phyloP scores from a whole-genome alignment of 2,888 invertebrate genomes.

The Chrysolina haemoptera region DNA sequence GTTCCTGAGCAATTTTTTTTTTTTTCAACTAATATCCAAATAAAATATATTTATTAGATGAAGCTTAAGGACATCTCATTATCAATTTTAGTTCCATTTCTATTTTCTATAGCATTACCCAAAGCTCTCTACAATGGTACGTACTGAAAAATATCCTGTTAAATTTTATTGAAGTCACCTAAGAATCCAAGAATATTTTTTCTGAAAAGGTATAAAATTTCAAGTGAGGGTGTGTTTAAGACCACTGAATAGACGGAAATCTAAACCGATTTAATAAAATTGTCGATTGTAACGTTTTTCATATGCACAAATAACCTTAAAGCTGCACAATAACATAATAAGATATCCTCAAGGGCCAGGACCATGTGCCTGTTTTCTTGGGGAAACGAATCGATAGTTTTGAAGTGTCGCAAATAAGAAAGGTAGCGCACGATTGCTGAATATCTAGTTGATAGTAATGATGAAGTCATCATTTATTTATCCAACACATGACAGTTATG shows the following conservation, averaged over 20 bases:
- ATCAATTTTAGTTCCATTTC: not conserved
- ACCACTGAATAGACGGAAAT: slow-evolving; percentile 36
- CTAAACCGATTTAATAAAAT: slow-evolving; percentile 45
- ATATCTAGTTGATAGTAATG: not conserved
- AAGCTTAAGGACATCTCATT: not conserved
- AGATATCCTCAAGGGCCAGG: slow-evolving; percentile 61
- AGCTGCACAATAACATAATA: slow-evolving; percentile 66
- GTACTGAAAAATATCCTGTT: slow-evolving; percentile 14
- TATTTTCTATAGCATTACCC: not conserved
- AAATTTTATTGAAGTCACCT: slow-evolving; percentile 23
- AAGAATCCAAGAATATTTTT: slow-evolving; percentile 19
- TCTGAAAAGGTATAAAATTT: slow-evolving; percentile 36
- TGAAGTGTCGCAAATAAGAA: not conserved
- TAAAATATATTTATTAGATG: not conserved
- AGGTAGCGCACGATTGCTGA: slow-evolving; percentile 8
- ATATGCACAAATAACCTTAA: slow-evolving; percentile 60
- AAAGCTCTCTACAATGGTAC: not conserved
- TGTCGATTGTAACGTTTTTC: slow-evolving; percentile 62
- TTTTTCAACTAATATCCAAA: no score
- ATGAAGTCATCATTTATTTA: no score
- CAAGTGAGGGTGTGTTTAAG: slow-evolving; percentile 44
- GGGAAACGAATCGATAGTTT: slow-evolving; percentile 8
- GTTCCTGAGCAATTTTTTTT: no score
- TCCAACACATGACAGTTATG: no score
- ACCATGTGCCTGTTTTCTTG: slow-evolving; percentile 38